A percentile compares a stretch with the other conserved stretches of the same genome.
phyloP scores from a whole-genome alignment of 2,113 vertebrate genomes.

The Hemicordylus capensis region DNA sequence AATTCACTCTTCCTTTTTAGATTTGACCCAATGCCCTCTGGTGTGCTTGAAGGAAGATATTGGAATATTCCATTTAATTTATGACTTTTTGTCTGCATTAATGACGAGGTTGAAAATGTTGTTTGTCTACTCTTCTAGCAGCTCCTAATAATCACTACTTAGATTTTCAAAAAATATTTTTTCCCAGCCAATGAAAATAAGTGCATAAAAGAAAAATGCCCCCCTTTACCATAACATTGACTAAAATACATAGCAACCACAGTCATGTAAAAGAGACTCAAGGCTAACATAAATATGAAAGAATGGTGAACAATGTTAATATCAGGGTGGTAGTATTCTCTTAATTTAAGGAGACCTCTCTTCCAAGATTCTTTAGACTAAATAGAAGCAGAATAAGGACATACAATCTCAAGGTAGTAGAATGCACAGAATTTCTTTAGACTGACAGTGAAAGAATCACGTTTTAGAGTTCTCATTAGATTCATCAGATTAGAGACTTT shows the following conservation, averaged over 20 bases:
- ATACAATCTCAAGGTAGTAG: too few relatives aligned
- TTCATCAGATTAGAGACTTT: too few relatives aligned
- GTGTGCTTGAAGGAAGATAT: not conserved
- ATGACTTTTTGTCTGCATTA: not conserved
- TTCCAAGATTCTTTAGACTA: too few relatives aligned
- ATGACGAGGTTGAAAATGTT: not conserved
- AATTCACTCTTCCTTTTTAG: not conserved
- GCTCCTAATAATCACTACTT: not conserved
- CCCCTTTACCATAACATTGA: not conserved
- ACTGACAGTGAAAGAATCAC: too few relatives aligned
- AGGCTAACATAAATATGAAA: too few relatives aligned
- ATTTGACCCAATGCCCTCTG: not conserved
- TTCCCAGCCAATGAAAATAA: not conserved
- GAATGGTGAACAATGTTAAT: too few relatives aligned
- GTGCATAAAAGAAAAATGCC: not conserved
- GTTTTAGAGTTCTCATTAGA: too few relatives aligned
- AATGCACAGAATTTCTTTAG: too few relatives aligned
- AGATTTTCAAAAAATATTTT: not conserved
- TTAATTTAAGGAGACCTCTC: too few relatives aligned
- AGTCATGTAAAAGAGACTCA: too few relatives aligned
- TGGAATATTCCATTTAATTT: not conserved
- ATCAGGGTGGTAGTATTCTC: too few relatives aligned
- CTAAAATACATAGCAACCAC: not conserved
- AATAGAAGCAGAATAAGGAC: too few relatives aligned
- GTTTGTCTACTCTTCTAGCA: not conserved